A percentile compares a stretch with the other conserved stretches of the same genome.
Conservation (phyloP, 92 coral and sea anemone genomes). For the Muricea muricata region DNA sequence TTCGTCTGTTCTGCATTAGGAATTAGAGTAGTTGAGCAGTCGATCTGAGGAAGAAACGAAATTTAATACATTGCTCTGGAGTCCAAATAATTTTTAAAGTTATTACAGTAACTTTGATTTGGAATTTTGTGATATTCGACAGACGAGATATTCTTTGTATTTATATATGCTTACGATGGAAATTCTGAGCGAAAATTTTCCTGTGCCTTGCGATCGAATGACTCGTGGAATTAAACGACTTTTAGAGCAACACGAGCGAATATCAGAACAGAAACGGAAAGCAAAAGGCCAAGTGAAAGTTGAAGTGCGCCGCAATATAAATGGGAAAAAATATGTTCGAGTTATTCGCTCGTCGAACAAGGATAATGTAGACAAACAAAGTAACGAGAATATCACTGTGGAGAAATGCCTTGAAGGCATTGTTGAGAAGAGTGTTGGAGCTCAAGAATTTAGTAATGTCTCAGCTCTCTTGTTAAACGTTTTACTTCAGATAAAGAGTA, state of each 20-base stretch:
- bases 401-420: background rate
- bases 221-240: constrained; percentile 40
- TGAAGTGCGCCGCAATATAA: background rate
- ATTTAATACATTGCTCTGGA: background rate
- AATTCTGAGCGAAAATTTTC: background rate
- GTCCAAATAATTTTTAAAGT: too few species aligned
- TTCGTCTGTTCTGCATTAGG: too few species aligned
- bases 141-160: background rate
- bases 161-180: constrained; percentile 13
- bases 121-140: too few species aligned
- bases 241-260: background rate
- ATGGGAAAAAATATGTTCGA: background rate
- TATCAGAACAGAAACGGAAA: background rate
- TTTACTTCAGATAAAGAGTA: constrained; percentile 17
- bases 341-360: background rate
- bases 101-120: too few species aligned
- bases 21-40: background rate
- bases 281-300: background rate
- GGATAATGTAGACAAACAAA: background rate
- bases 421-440: background rate
- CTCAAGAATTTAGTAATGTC: background rate
- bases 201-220: constrained; percentile 39
- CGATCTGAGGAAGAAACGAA: background rate
- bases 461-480: background rate
- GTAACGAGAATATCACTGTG: background rate